Base-by-base conservation (phyloP, 2,113 vertebrate species). In the Octodon degus region DNA sequence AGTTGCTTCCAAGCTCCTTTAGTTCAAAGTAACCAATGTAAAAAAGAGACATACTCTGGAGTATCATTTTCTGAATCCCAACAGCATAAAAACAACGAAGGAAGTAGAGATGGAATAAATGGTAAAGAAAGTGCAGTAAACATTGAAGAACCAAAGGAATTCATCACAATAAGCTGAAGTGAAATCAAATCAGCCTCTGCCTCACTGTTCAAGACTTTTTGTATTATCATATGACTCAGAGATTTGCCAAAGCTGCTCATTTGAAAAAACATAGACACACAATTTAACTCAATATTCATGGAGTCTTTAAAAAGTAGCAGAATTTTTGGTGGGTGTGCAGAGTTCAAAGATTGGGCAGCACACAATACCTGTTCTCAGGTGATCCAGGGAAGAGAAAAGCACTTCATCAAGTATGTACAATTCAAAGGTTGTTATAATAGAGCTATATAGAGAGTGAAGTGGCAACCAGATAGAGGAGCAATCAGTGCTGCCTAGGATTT, bases 221-320 rank as follows among this genome's bases (percentile, higher is more conserved):
- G 47, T 47, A 1, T 67, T 34, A 63, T 19, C n/a, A 14, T 43
- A 43, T 37, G 17, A 9, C 72, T 82, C 14, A 11, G 7, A 91
- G 84, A 91, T 65, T 20, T 30, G 50, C 9, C 50, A 82, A 32
- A n/a, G 19, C 11, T 20, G 6, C 47, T 90, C 86, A 22, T 34
- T 30, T 77, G 88, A 95, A 89, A 65, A 65, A 63, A 2, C 6
- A 34, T 13, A 85, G 34, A n/a, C 62, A 55, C 12, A 27, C 2
- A n/a, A 34, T 86, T 96, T 94, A 86, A 47, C n/a, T 89, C 50
- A 88, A 85, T 20, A 17, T 81, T 32, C 53, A 63, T 65, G 43
- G 24, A 93, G 50, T 84, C 43, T 68, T 91, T 58, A 55, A 27
- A 79, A 70, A 93, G 72, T n/a, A 50, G 20, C 16, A 40, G 58